Evolutionary conservation across 1,140 invertebrate genomes (phyloP).

Genomic region (Drosophila eugracilis): DNA sequence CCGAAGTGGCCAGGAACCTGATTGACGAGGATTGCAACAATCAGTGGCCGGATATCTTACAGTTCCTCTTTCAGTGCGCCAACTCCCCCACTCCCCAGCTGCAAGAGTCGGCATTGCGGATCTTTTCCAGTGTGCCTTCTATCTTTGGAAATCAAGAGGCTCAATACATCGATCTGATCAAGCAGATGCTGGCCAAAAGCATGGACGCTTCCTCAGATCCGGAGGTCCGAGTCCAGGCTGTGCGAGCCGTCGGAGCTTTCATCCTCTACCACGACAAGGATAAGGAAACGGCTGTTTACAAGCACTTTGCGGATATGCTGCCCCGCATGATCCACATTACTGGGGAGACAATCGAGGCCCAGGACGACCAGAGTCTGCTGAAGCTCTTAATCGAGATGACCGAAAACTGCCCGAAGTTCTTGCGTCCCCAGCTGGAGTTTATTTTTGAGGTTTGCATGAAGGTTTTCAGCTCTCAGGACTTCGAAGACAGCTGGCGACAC

Average conservation of each 20-base stretch:
- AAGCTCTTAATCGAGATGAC: conserved; percentile 97
- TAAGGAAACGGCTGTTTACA: conserved; percentile 94
- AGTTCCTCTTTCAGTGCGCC: conserved; percentile 98
- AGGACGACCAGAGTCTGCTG: conserved; percentile 95
- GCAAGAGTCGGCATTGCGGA: conserved; percentile 97
- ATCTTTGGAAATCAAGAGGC: conserved; percentile 98
- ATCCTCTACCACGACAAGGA: conserved; percentile 94
- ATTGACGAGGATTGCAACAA: conserved; percentile 99
- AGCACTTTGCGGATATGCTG: conserved; percentile 94
- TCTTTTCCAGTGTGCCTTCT: conserved; percentile 97
- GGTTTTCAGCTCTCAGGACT: conserved; percentile 90
- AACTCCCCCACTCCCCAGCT: conserved; percentile 91
- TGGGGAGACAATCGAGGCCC: conserved; percentile 89
- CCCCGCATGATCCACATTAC: conserved; percentile 90
- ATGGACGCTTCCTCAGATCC: conserved; percentile 89
- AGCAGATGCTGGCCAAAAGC: conserved; percentile 95
- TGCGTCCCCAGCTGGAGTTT: conserved; percentile 93
- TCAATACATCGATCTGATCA: conserved; percentile 96
- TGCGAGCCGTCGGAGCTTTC: conserved; percentile 94
- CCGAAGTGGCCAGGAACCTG: conserved; percentile 97
- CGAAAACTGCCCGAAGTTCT: conserved; percentile 96
- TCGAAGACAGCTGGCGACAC: conserved; percentile 94
- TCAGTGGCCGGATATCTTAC: conserved; percentile 98
- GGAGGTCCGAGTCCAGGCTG: conserved; percentile 92
- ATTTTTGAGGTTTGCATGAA: conserved; percentile 97